Conservation (phyloP, 2,113 vertebrate genomes). For the Ctenodactylus gundi region DNA sequence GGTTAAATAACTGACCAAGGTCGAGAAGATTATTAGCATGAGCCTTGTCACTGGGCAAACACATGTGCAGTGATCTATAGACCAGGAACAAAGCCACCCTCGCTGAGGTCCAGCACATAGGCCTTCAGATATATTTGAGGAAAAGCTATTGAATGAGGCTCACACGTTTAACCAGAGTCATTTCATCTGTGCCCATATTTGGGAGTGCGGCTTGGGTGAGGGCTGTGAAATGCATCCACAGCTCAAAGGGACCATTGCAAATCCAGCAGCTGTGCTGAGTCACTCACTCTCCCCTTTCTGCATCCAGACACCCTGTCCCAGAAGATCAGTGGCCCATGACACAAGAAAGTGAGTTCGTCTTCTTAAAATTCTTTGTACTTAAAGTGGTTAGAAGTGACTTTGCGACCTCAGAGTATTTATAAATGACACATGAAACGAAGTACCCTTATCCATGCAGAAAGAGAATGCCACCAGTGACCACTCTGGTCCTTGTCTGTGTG, state of each 20-base stretch:
- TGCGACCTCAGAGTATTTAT: constrained; percentile 69
- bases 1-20: background rate
- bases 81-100: background rate
- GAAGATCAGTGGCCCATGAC: too few species aligned
- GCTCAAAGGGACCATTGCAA: background rate
- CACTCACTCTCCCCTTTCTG: background rate
- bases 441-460: constrained; percentile 28
- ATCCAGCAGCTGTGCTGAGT: background rate
- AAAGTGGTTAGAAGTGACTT: background rate
- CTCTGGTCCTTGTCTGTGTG: background rate
- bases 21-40: background rate
- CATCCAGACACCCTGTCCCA: background rate
- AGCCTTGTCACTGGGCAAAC: background rate
- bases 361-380: background rate
- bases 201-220: background rate
- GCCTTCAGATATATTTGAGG: background rate
- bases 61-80: background rate
- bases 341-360: background rate
- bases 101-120: background rate
- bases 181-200: background rate
- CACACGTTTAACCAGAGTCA: background rate
- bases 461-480: constrained; percentile 50
- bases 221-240: background rate
- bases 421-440: constrained; percentile 79
- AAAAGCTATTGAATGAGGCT: background rate